phyloP scores from a whole-genome alignment of 2,888 invertebrate genomes.

The Drosophila paracracens region DNA sequence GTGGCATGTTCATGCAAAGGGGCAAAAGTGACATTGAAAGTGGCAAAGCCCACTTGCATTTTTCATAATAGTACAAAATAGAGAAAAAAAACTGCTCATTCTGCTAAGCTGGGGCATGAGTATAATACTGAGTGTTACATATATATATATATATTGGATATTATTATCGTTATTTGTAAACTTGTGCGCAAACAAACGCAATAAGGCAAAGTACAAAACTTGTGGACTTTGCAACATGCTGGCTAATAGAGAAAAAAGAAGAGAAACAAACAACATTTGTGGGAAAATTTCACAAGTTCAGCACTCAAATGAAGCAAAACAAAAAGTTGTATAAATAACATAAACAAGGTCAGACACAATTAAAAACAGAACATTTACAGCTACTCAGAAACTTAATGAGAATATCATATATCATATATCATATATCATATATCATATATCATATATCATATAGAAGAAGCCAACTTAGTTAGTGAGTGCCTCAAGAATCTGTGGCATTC shows the following conservation, averaged over 20 bases:
- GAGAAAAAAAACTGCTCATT: not conserved
- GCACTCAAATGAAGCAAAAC: conserved; percentile 1
- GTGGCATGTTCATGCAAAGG: conserved; percentile 4
- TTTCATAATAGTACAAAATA: not conserved
- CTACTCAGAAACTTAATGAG: not conserved
- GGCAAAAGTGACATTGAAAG: conserved; percentile 12
- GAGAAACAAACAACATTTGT: conserved; percentile 1
- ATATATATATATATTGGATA: not conserved
- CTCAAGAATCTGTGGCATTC: not conserved
- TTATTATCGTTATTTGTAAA: conserved; percentile 38
- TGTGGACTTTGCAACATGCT: conserved; percentile 13
- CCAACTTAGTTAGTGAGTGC: accelerated
- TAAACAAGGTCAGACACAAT: conserved; percentile 24
- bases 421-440: no score
- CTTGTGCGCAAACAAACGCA: conserved; percentile 13
- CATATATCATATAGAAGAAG: not conserved
- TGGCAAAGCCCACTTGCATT: not conserved
- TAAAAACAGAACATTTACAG: not conserved
- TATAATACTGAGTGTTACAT: not conserved
- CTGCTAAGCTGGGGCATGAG: not conserved
- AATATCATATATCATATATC: no score
- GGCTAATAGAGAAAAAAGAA: not conserved
- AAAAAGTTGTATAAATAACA: not conserved
- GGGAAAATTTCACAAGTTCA: not conserved
- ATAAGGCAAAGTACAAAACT: conserved; percentile 36